phyloP scores from a whole-genome alignment of 2,888 invertebrate species.

The Xanthostigma xanthostigma region DNA sequence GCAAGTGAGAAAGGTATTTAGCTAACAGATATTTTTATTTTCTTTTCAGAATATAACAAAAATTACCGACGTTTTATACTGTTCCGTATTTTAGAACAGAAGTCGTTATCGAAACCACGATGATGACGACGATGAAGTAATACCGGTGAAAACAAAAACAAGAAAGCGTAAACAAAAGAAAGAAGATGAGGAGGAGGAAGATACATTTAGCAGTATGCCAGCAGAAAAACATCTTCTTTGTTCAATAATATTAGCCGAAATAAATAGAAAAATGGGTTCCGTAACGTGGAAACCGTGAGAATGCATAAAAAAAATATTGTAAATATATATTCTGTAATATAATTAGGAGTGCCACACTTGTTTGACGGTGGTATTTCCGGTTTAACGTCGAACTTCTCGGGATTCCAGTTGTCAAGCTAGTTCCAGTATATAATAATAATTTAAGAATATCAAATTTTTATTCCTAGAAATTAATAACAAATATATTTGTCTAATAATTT shows the following conservation, averaged over 20 bases:
- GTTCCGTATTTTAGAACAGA: constrained; percentile 1
- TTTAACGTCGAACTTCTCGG: no score
- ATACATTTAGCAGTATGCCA: constrained; percentile 26
- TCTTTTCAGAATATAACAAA: background rate
- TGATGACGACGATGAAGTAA: constrained; percentile 35
- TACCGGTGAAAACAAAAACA: constrained; percentile 23
- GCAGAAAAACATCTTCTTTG: constrained; percentile 57
- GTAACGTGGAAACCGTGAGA: constrained; percentile 52
- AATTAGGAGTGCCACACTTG: no score
- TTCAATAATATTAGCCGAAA: constrained; percentile 57
- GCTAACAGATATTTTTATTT: constrained; percentile 14
- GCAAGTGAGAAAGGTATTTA: constrained; percentile 46
- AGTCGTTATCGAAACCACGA: background rate
- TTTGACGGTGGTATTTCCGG: no score
- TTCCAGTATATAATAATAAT: no score
- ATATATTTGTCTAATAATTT: no score
- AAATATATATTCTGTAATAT: no score
- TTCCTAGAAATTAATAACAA: no score
- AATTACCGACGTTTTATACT: background rate
- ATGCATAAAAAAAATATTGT: background rate
- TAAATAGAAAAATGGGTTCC: constrained; percentile 60
- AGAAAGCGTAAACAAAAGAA: constrained; percentile 25
- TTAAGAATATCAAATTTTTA: no score
- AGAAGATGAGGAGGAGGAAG: constrained; percentile 29
- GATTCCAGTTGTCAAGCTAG: no score